phyloP scores from a whole-genome alignment of 2,113 vertebrate genomes.

The Corythornis madagascariensis region DNA sequence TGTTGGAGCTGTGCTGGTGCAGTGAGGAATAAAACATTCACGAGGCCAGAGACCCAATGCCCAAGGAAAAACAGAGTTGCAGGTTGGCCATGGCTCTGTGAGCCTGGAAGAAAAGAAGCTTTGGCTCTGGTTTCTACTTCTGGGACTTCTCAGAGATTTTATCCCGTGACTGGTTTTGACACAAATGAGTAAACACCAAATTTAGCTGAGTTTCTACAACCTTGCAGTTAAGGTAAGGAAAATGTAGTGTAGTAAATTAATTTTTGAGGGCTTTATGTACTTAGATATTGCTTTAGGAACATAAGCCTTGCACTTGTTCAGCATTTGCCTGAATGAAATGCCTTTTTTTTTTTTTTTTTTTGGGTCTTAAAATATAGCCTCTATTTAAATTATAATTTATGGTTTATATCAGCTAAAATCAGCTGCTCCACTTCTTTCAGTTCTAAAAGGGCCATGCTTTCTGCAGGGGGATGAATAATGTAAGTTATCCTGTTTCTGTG shows the following conservation, averaged over 20 bases:
- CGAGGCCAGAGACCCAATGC: fast-evolving
- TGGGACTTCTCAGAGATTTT: not conserved
- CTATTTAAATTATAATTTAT: not conserved
- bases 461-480: conserved; percentile 37
- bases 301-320: not conserved
- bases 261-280: not conserved
- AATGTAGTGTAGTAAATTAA: not conserved
- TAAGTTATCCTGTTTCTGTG: conserved; percentile 36
- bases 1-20: not conserved
- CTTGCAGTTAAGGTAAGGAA: not conserved
- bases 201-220: not conserved
- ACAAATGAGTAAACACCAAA: not conserved
- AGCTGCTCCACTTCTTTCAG: not conserved
- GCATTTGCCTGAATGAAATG: not conserved
- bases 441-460: not conserved
- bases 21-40: not conserved
- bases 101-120: not conserved
- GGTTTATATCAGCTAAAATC: not conserved
- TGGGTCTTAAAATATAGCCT: not conserved
- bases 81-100: fast-evolving
- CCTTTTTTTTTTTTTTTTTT: not conserved
- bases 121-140: not conserved
- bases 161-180: not conserved
- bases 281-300: not conserved
- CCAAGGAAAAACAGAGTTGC: not conserved